A percentile compares a stretch with the other conserved stretches of the same genome.
These are phyloP conservation scores for Melozone crissalis DNA, from an alignment of 2,113 vertebrate species.

Conservation along the genomic window DNA sequence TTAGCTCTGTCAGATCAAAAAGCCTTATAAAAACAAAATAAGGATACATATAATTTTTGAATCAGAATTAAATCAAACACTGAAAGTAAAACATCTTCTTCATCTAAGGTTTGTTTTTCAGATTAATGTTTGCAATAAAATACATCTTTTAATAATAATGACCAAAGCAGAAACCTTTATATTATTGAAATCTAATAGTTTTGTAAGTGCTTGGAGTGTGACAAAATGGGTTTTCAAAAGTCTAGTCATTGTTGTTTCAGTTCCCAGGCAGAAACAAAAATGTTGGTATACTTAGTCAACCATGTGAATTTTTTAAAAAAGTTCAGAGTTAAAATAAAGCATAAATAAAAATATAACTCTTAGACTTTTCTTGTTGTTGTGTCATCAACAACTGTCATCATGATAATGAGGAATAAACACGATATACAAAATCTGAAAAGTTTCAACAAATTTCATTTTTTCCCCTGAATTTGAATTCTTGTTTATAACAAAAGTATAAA, in stretches of 20 bases:
- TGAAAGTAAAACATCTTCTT: constrained; percentile 31
- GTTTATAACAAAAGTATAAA: not conserved
- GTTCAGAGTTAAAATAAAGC: not conserved
- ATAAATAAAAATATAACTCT: not conserved
- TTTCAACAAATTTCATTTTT: not conserved
- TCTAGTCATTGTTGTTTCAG: not conserved
- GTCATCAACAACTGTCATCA: not conserved
- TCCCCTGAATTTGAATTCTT: not conserved
- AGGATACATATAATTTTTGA: not conserved
- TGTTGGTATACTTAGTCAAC: not conserved
- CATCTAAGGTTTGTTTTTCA: constrained; percentile 42
- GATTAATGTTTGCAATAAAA: constrained; percentile 25
- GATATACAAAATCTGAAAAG: not conserved
- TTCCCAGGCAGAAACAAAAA: not conserved
- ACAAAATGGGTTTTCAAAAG: not conserved
- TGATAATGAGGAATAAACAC: not conserved
- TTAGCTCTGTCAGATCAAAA: not conserved
- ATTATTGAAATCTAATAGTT: not conserved
- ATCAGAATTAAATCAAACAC: constrained; percentile 37
- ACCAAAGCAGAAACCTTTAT: not conserved
- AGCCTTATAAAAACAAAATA: not conserved
- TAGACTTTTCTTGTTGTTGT: not conserved
- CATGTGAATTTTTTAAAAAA: not conserved
- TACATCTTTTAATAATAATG: constrained; percentile 47
- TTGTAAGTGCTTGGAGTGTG: not conserved